These are phyloP conservation scores for Nudaria mundana DNA, from an alignment of 2,888 invertebrate species.

Conservation along the genomic window DNA sequence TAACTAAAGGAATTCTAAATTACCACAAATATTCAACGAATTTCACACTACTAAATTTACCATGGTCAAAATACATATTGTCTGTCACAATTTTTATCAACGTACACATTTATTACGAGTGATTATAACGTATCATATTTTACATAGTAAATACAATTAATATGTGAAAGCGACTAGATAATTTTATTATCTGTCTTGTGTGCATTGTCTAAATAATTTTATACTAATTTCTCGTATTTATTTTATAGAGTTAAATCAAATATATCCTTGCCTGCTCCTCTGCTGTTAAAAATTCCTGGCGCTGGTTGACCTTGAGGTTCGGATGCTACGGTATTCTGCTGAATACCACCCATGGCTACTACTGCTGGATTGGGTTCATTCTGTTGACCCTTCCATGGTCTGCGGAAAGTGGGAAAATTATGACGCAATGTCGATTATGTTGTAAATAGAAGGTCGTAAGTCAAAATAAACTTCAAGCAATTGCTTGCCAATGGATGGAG, in stretches of 20 bases:
- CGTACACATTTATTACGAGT: too few species aligned
- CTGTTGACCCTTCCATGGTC: conserved; percentile 76
- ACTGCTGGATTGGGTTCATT: conserved; percentile 72
- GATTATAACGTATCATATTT: too few species aligned
- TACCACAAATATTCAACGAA: too few species aligned
- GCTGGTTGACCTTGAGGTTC: conserved; percentile 65
- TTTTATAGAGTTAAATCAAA: conserved; percentile 17
- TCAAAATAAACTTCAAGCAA: too few species aligned
- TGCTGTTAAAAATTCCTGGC: conserved; percentile 69
- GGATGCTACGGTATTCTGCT: conserved; percentile 58
- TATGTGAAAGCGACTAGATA: neutral
- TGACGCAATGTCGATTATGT: too few species aligned
- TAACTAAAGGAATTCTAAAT: too few species aligned
- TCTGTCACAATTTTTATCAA: too few species aligned
- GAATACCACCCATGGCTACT: conserved; percentile 66
- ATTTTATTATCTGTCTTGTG: neutral
- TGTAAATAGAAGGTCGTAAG: too few species aligned
- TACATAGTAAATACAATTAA: too few species aligned
- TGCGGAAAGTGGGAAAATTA: conserved; percentile 30
- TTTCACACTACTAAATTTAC: too few species aligned
- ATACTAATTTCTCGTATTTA: neutral
- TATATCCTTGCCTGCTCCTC: conserved; percentile 72
- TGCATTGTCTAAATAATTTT: neutral
- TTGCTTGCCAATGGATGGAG: too few species aligned
- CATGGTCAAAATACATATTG: too few species aligned